A percentile compares a stretch with the other conserved stretches of the same genome.
phyloP scores from a whole-genome alignment of 1,140 invertebrate species.

The Melanaphis sacchari region DNA sequence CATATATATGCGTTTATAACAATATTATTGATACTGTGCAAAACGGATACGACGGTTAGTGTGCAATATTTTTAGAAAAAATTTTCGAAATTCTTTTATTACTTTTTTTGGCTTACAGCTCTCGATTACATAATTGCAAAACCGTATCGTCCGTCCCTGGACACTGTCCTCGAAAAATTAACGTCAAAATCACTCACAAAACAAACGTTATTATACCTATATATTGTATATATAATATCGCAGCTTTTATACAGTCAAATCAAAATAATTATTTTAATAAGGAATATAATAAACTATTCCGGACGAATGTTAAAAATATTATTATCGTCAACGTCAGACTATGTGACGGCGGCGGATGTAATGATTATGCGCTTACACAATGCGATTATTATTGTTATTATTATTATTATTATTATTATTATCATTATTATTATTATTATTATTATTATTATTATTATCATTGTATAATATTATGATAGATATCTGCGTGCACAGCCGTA shows the following conservation, averaged over 20 bases:
- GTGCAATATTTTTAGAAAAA: background rate
- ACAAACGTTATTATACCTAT: background rate
- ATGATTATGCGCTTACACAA: constrained; percentile 18
- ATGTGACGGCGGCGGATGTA: background rate
- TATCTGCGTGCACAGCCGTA: background rate
- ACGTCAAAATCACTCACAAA: background rate
- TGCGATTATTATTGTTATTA: constrained; percentile 27
- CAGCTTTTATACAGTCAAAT: background rate
- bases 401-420: constrained; percentile 11
- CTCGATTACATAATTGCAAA: background rate
- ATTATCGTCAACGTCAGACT: background rate
- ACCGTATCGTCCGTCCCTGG: background rate
- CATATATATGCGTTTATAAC: background rate
- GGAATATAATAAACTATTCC: background rate
- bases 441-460: background rate
- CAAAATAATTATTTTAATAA: background rate
- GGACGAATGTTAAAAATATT: background rate
- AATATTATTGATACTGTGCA: background rate
- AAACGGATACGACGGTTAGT: background rate
- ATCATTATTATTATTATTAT: constrained; percentile 31
- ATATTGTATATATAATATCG: background rate
- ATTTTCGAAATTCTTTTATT: background rate
- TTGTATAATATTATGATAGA: background rate
- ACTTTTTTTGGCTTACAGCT: background rate
- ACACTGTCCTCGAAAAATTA: background rate